Conservation (phyloP, 1,140 invertebrate genomes). For the Panagrolaimus sp. region DNA sequence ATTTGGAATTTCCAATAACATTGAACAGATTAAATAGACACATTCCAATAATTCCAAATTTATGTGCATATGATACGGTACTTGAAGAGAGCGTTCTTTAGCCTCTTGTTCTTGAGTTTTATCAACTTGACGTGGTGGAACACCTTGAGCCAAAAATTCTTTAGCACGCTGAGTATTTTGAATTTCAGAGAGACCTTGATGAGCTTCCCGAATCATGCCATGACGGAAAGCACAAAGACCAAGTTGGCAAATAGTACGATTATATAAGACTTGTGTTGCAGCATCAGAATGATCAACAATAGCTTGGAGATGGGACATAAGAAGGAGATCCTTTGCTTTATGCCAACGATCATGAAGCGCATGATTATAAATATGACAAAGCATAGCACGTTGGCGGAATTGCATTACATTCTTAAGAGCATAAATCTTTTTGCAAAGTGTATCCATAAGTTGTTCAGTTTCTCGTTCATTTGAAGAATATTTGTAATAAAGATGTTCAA, state of each 20-base stretch:
- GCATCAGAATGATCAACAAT: conserved; percentile 95
- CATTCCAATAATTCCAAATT: neutral
- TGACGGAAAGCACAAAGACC: conserved; percentile 96
- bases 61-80: conserved; percentile 77
- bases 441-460: conserved; percentile 82
- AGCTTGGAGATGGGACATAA: conserved; percentile 98
- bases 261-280: conserved; percentile 86
- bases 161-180: conserved; percentile 70
- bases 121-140: conserved; percentile 61
- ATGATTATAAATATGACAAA: conserved; percentile 96
- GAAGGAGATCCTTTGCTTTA: conserved; percentile 85
- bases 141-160: conserved; percentile 58
- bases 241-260: conserved; percentile 94
- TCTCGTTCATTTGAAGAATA: conserved; percentile 48
- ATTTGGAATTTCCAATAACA: conserved; percentile 59
- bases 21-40: neutral
- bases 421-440: conserved; percentile 91
- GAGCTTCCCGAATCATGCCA: conserved; percentile 93
- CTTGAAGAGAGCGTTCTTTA: conserved; percentile 92
- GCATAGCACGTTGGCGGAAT: conserved; percentile 85
- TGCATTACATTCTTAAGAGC: conserved; percentile 80
- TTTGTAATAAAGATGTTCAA: conserved; percentile 97
- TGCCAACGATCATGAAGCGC: conserved; percentile 98
- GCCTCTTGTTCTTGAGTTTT: conserved; percentile 51
- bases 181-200: conserved; percentile 90